Conservation (phyloP, 2,797 vertebrate genomes). For the Siniperca undulata region DNA sequence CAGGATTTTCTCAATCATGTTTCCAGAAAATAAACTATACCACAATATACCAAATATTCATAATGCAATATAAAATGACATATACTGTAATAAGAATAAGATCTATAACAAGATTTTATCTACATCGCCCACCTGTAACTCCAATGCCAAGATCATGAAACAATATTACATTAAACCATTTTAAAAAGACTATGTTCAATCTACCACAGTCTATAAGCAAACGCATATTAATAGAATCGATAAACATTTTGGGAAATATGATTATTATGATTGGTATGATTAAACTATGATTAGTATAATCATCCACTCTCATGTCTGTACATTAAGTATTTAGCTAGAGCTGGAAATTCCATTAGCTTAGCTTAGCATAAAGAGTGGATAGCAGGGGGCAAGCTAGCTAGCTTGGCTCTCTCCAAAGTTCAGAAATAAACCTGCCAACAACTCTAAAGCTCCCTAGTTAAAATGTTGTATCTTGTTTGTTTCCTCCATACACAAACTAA, state of each 20-base stretch:
- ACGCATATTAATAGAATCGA: neutral
- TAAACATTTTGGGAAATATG: neutral
- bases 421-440: neutral
- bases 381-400: neutral
- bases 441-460: neutral
- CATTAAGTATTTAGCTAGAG: neutral
- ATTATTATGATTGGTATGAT: neutral
- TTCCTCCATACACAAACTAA: neutral
- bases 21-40: conserved; percentile 7
- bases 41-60: neutral
- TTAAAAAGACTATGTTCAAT: neutral
- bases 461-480: neutral
- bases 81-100: neutral
- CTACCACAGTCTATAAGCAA: neutral
- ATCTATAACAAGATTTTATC: neutral
- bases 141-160: neutral
- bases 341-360: neutral
- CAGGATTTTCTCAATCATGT: neutral
- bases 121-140: neutral
- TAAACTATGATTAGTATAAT: neutral
- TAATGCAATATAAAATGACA: neutral
- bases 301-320: neutral
- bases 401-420: neutral
- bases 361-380: neutral
- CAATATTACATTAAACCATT: neutral